Base-by-base conservation (phyloP, 2,797 vertebrate genomes). In the Falco berigora region DNA sequence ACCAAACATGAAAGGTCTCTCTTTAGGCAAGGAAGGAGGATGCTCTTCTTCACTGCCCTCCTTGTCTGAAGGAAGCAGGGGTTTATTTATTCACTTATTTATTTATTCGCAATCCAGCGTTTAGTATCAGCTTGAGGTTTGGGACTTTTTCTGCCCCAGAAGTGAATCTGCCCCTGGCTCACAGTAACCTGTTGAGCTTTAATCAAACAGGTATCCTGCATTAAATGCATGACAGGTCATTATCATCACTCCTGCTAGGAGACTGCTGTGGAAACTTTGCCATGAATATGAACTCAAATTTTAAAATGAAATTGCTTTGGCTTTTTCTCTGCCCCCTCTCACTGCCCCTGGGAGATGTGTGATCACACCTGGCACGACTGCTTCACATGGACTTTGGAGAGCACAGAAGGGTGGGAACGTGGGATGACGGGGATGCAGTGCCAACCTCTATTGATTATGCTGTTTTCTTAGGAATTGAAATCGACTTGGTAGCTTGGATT, bases 241-340 rank as follows among this genome's bases (percentile, higher is more conserved):
- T 89, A 92, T 64, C 0, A 0, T 64, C 46, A 71, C 75, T 92
- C 83, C 68, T 88, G 90, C 86, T 83, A 93, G 25, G 88, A 93
- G 71, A 94, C 28, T 0, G 0, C 86, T 56, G 67, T 42, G 64
- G 40, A 86, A 93, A 92, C 83, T 86, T 55, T 36, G 27, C 58
- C 27, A 11, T 38, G 67, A 80, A 86, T 71, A 83, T 44, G 77
- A 87, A 95, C 52, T 77, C 61, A 56, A 38, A 91, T 78, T 61
- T 79, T 27, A 94, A 95, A 84, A 86, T 32, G 30, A 82, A 96
- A 96, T 77, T 87, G 53, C 64, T 82, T 80, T 83, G 68, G 49
- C 67, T 92, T 92, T 71, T 93, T 24, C 74, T 85, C n/a, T 79
- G 86, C 24, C 74, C 66, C 66, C 38, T 84, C 49, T 91, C 47